phyloP scores from a whole-genome alignment of 2,888 invertebrate genomes.

The Sarcophaga subvicina region DNA sequence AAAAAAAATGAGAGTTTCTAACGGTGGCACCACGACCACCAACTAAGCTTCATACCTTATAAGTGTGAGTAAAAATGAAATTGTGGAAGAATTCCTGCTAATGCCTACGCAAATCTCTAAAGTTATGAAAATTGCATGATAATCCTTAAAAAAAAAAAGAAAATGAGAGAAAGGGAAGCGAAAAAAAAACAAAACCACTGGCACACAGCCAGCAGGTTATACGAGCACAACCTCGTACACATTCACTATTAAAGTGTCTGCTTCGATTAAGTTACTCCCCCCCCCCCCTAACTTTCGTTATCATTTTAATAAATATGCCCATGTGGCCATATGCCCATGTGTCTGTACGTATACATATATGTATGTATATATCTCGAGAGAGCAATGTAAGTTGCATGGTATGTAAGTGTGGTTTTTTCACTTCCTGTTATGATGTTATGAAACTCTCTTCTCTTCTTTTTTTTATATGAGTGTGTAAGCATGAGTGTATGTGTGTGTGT shows the following conservation, averaged over 20 bases:
- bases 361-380: not conserved
- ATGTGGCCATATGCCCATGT: not conserved
- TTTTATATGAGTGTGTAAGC: not conserved
- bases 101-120: slow-evolving; percentile 67
- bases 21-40: not conserved
- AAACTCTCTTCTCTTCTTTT: not conserved
- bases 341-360: no score
- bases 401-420: no score
- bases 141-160: slow-evolving; percentile 61
- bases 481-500: not conserved
- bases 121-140: slow-evolving; percentile 70
- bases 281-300: no score
- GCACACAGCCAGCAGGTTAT: slow-evolving; percentile 64
- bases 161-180: not conserved
- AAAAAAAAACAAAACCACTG: slow-evolving; percentile 30
- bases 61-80: slow-evolving; percentile 28
- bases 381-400: no score
- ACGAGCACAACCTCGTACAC: slow-evolving; percentile 6
- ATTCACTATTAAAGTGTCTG: no score
- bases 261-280: no score
- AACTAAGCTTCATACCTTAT: not conserved
- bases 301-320: not conserved
- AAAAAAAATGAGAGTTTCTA: slow-evolving; percentile 10
- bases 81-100: slow-evolving; percentile 54
- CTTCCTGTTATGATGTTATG: slow-evolving; percentile 48